Conservation (phyloP, 2,888 invertebrate genomes). For the Lingula anatina region DNA sequence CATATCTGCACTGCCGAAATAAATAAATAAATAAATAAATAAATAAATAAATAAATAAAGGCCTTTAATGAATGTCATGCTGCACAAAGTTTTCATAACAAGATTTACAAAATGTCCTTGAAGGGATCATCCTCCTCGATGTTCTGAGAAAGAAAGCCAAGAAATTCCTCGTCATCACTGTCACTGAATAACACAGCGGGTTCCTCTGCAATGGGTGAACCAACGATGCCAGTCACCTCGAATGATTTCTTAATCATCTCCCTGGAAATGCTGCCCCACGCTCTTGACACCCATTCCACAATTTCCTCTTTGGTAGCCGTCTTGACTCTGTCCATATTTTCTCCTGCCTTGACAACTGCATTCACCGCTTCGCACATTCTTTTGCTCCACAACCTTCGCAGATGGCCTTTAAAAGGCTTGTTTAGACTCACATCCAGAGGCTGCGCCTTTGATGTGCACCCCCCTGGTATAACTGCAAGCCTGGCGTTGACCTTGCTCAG, state of each 20-base stretch:
- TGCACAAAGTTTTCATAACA: too few relatives aligned
- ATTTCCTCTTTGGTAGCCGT: neutral
- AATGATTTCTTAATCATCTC: slow-evolving; percentile 4
- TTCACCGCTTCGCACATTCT: neutral
- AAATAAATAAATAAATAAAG: too few relatives aligned
- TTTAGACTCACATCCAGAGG: slow-evolving; percentile 9
- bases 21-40: too few relatives aligned
- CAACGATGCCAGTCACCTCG: slow-evolving; percentile 7
- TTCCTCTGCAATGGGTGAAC: too few relatives aligned
- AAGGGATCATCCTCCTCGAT: too few relatives aligned
- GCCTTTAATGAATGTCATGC: too few relatives aligned
- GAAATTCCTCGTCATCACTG: too few relatives aligned
- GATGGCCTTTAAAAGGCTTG: slow-evolving; percentile 8
- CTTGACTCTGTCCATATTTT: neutral
- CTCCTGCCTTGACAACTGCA: neutral
- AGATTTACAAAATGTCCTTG: too few relatives aligned
- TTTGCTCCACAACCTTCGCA: slow-evolving; percentile 15
- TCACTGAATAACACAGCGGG: too few relatives aligned
- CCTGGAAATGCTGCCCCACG: neutral
- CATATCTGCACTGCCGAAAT: too few relatives aligned
- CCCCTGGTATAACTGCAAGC: slow-evolving; percentile 7
- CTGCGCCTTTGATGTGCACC: slow-evolving; percentile 10
- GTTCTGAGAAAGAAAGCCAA: too few relatives aligned
- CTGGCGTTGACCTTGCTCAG: neutral
- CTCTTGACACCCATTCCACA: neutral